Percentiles rank a stretch among this genome's conserved stretches.
Evolutionary conservation across 2,113 vertebrate species (phyloP).

Genomic region (Tragulus kanchil): DNA sequence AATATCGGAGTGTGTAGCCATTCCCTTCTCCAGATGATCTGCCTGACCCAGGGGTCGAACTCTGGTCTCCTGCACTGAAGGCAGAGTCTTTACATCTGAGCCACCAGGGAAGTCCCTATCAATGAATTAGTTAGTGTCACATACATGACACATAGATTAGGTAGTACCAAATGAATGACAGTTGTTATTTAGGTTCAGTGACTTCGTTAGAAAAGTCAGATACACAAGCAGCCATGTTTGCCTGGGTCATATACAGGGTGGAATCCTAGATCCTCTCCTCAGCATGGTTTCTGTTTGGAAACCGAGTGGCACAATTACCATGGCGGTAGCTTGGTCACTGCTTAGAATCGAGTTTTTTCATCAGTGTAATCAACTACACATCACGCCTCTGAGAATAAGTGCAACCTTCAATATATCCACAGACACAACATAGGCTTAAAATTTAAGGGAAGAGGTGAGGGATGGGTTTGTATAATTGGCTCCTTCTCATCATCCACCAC

Average conservation of each 20-base stretch:
- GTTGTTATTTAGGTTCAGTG: too few species aligned
- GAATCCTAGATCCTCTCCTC: neutral
- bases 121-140: neutral
- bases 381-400: neutral
- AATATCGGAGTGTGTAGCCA: neutral
- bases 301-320: neutral
- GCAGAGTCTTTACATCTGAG: neutral
- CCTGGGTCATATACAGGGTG: too few species aligned
- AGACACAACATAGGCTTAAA: neutral
- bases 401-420: neutral
- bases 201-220: neutral
- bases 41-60: neutral
- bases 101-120: neutral
- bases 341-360: neutral
- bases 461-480: neutral
- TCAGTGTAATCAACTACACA: neutral
- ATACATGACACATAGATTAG: neutral
- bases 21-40: neutral
- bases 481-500: neutral
- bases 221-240: neutral
- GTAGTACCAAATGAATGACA: neutral
- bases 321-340: fast-evolving
- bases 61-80: neutral
- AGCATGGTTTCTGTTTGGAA: neutral
- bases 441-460: neutral